Evolutionary conservation across 2,888 invertebrate species (phyloP), one percentile per base, ranked within the genome.

Genomic region (Blera fallax): DNA sequence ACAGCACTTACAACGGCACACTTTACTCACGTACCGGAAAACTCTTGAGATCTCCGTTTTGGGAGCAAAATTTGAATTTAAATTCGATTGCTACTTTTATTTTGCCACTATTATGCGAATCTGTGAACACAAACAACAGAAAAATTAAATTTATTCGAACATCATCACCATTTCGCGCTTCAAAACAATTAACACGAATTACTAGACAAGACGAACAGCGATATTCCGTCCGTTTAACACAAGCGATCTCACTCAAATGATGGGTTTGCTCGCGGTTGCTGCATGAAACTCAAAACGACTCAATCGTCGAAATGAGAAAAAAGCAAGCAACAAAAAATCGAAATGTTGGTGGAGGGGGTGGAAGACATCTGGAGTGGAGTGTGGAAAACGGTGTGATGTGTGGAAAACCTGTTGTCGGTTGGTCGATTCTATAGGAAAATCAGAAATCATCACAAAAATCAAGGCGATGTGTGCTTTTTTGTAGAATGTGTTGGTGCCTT

Each of bases 201-300:
- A 58, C 45, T 78, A 58, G 24, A 81, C 50, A 32, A 62, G 29
- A 65, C 52, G 64, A 70, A 74, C 56, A 52, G 54, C 76, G 60
- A 67, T 32, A 52, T 76, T 87, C 89, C 90, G 87, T 88, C 91
- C 89, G 88, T 32, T 84, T 82, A 74, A 87, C 67, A 87, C 89
- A 88, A 88, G 78, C 82, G 88, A 88, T 88, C 88, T 85, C 88
- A 90, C 89, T 89, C 88, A 88, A 90, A 89, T 90, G 90, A 89
- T 70, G 80, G 64, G 29, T 62, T 34, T 40, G 62, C 24, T 64
- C 7, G n/a, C 24, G 43, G 29, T 37, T 11, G 62, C 27, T 81
- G 60, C 52, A 52, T 58, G 58, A 45, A 70, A 58, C 43, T 18
- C 24, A 69, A 84, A 80, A 29, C 34, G 64, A 80, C 84, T 80